Base-by-base conservation (phyloP, 2,797 vertebrate genomes). In the Tangara arthus region DNA sequence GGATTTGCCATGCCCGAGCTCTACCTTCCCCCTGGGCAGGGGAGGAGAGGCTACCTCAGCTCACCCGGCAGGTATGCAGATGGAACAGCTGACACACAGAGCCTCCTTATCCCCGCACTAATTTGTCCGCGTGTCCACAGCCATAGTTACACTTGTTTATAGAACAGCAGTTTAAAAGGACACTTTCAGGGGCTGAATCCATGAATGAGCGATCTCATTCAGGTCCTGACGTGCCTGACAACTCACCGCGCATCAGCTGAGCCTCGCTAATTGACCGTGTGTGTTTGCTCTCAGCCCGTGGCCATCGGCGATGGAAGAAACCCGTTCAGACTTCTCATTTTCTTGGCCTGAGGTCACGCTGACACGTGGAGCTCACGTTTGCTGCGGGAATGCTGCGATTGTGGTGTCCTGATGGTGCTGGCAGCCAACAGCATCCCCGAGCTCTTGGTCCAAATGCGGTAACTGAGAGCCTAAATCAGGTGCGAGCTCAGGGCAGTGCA, bases 191-290 rank as follows among this genome's bases (percentile, higher is more conserved):
- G 85, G 63, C 91, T 56, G 90, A 65, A 88, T 20, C 88, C 69
- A 60, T 66, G 93, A 96, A 69, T 81, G 94, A 95, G 91, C 34
- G 95, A 95, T 95, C 88, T 82, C 93, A 84, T 94, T 95, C 95
- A 42, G 5, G 81, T 46, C 39, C 92, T 53, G 90, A 91, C 96
- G 92, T 6, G 91, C 91, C 75, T 65, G 93, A 96, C 85, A 91
- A n/a, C 90, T 92, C 89, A 50, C 88, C 66, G 27, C 6, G 76
- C 80, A 75, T 82, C 93, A 81, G 7, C 94, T 5, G 50, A 94
- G 93, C 90, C 41, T 7, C 18, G 12, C 85, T 88, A 95, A 96
- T 90, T 82, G 94, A 76, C 86, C 93, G 34, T 81, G 96, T 77
- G 96, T 90, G 94, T 95, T 90, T 79, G 88, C 77, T 77, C 63